Base-by-base conservation (phyloP, 2,888 invertebrate genomes). In the Agrochola litura region DNA sequence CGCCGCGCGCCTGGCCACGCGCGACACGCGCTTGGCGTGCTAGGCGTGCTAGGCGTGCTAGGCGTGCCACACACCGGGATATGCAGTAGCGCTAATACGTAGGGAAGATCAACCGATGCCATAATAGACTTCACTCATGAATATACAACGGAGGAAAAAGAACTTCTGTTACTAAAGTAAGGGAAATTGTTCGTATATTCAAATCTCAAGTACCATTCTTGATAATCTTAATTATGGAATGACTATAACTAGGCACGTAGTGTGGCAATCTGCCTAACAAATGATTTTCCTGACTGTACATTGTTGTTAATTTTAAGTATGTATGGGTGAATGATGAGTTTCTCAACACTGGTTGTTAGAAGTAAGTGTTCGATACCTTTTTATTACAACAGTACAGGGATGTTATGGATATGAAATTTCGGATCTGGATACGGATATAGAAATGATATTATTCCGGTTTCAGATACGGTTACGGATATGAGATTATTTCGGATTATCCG, bases 1-100 rank as follows among this genome's bases (percentile, higher is more conserved):
- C 86, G 98, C 98, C 0, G 96, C 97, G 43, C 96, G 97, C 85
- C 92, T 97, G 76, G 95, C 96, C 78, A 90, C 95, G 65, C 93
- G 97, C 8, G 74, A 82, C 68, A 5, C 0, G 12, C 14, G 81
- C 68, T 91, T 90, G 82, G 84, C 65, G 30, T 1, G 43, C 30
- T 30, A 30, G 30, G 30, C 30, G 30, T 1, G 43, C 30, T n/a
- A n/a, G n/a, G n/a, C n/a, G 30, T 30, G 30, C 30, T 30, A 30
- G 30, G 30, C 30, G 30, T 1, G 43, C 30, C 64, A 5, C 6
- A 2, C 49, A 19, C 49, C 19, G 6, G 43, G n/a, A 37, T 5
- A 6, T 19, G 58, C 73, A 60, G 30, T 4, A 25, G 19, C 56
- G 8, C 49, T 4, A 16, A 54, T 6, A 77, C 49, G 8, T 30